Evolutionary conservation across 2,797 vertebrate genomes (phyloP).

Genomic region (Gila robusta): DNA sequence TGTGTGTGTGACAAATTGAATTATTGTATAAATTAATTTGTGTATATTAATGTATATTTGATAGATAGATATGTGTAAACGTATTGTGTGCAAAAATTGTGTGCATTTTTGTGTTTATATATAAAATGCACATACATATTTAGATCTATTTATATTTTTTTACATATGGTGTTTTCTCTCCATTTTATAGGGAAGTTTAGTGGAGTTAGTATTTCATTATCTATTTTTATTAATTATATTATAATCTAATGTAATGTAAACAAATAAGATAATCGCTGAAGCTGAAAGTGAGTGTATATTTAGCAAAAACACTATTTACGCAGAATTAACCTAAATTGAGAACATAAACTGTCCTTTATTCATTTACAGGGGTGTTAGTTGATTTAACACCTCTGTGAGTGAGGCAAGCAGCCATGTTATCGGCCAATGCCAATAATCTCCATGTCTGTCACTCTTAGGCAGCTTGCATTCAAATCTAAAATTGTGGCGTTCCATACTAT

Average conservation of each 20-base stretch:
- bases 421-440: neutral
- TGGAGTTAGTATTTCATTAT: neutral
- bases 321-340: neutral
- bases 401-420: neutral
- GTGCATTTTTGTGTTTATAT: too few species aligned
- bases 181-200: too few species aligned
- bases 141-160: too few species aligned
- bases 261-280: neutral
- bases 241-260: neutral
- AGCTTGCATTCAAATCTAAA: neutral
- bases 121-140: too few species aligned
- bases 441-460: neutral
- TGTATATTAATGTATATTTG: too few species aligned
- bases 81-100: too few species aligned
- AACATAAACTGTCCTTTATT: neutral
- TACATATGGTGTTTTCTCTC: too few species aligned
- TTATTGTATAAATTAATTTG: too few species aligned
- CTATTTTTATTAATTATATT: neutral
- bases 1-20: too few species aligned
- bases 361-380: neutral
- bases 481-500: neutral
- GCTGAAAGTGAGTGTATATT: neutral
- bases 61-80: too few species aligned
- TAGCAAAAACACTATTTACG: neutral
- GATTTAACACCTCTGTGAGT: neutral